Evolutionary conservation across 2,113 vertebrate species (phyloP).

Genomic region (Rhegmatorhina hoffmannsi): DNA sequence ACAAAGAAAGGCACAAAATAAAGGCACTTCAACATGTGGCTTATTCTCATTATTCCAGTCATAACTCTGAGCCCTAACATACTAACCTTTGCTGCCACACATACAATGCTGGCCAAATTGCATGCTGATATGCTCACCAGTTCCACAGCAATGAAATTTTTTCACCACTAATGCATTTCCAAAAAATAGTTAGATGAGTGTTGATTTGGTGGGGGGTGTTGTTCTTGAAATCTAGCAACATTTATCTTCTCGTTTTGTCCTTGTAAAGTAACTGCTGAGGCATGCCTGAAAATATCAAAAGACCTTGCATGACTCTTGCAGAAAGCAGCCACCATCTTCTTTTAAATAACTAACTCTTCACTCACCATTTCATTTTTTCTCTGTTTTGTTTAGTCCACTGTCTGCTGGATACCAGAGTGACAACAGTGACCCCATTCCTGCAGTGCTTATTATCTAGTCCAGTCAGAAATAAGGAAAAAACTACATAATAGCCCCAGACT

Average conservation of each 20-base stretch:
- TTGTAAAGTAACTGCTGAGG: not conserved
- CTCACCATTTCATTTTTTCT: not conserved
- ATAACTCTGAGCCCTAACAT: not conserved
- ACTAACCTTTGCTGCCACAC: not conserved
- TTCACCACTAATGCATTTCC: not conserved
- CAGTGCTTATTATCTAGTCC: not conserved
- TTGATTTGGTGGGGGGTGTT: not conserved
- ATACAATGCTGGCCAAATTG: not conserved
- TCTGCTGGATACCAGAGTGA: not conserved
- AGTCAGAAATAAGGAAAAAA: not conserved
- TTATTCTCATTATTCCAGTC: not conserved
- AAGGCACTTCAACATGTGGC: not conserved
- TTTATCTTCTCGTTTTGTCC: not conserved
- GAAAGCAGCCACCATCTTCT: not conserved
- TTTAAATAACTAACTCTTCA: not conserved
- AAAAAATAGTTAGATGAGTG: not conserved
- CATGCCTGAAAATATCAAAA: not conserved
- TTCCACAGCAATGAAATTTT: not conserved
- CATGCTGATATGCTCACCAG: too few relatives aligned
- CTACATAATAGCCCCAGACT: not conserved
- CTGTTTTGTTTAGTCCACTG: not conserved
- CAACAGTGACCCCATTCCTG: rapidly evolving
- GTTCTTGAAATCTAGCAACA: not conserved
- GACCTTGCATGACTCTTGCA: not conserved
- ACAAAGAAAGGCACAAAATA: not conserved